Percentiles rank a stretch among this genome's conserved stretches.
Conservation (phyloP, 2,888 invertebrate species). For the Penaeus monodon region DNA sequence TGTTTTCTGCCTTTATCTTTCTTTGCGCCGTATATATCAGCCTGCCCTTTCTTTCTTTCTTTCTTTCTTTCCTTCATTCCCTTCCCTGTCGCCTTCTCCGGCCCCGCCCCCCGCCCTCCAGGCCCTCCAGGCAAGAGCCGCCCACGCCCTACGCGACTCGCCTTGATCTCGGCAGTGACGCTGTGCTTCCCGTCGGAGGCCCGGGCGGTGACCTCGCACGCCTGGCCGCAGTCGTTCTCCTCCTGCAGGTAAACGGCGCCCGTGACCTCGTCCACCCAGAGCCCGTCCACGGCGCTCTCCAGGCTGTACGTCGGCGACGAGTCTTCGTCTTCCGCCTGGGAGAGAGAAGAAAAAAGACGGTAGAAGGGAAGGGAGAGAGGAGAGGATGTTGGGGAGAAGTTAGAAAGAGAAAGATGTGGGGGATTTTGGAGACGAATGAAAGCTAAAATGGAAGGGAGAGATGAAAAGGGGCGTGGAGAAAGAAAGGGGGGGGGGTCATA, state of each 20-base stretch:
- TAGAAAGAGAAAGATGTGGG: neutral
- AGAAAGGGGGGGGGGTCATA: too few species aligned
- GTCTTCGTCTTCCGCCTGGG: constrained; percentile 36
- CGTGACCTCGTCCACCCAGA: constrained; percentile 24
- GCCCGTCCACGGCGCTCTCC: neutral
- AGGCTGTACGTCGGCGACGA: neutral
- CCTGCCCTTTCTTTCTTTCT: too few species aligned
- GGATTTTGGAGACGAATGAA: too few species aligned
- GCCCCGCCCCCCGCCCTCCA: neutral
- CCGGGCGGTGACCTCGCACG: constrained; percentile 9
- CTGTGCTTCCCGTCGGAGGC: neutral
- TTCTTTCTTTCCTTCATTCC: too few species aligned
- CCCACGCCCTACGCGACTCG: neutral
- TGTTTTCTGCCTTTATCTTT: neutral
- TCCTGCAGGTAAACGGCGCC: constrained; percentile 22
- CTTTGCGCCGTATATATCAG: too few species aligned
- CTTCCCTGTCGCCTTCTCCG: too few species aligned
- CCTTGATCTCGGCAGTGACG: neutral
- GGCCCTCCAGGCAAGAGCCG: neutral
- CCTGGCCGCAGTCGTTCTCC: neutral
- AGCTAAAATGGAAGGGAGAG: too few species aligned
- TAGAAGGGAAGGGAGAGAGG: neutral
- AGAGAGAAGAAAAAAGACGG: neutral
- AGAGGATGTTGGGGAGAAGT: too few species aligned
- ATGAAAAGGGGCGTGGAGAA: too few species aligned